phyloP scores from a whole-genome alignment of 1,140 invertebrate species.

The Danaus melanippus region DNA sequence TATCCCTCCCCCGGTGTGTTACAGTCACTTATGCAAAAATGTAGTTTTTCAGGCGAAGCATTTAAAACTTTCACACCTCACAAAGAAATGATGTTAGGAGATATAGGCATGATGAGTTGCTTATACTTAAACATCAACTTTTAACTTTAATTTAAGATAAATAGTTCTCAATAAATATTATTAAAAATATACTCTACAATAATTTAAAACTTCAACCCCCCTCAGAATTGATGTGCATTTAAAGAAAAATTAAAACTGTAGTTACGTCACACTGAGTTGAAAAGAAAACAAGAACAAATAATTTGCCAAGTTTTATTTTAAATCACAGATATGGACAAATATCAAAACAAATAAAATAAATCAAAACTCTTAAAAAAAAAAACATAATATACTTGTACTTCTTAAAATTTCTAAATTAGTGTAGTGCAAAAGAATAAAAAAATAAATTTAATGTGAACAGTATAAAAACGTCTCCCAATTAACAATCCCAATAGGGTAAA shows the following conservation, averaged over 20 bases:
- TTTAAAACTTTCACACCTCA: too few relatives aligned
- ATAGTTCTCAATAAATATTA: too few relatives aligned
- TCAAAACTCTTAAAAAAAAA: conserved; percentile 3
- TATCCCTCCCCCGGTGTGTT: too few relatives aligned
- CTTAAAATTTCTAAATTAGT: conserved; percentile 7
- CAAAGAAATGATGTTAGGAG: too few relatives aligned
- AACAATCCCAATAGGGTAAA: conserved; percentile 4
- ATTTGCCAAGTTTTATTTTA: conserved; percentile 3
- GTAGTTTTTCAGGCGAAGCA: too few relatives aligned
- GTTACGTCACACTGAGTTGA: neutral
- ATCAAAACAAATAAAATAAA: conserved; percentile 4
- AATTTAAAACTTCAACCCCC: conserved; percentile 3
- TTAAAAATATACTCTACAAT: conserved; percentile 7
- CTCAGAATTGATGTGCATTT: conserved; percentile 5
- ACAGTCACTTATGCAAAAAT: too few relatives aligned
- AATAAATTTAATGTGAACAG: neutral
- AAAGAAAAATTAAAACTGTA: conserved; percentile 6
- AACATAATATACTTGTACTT: conserved; percentile 7
- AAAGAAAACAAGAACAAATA: conserved; percentile 4
- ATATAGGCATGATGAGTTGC: too few relatives aligned
- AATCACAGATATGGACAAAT: neutral
- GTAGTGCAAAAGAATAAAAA: conserved; percentile 10
- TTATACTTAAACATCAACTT: too few relatives aligned
- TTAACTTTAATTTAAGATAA: too few relatives aligned
- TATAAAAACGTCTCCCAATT: neutral